Conservation (phyloP, 1,140 invertebrate species). For the Leptinotarsa lineolata region DNA sequence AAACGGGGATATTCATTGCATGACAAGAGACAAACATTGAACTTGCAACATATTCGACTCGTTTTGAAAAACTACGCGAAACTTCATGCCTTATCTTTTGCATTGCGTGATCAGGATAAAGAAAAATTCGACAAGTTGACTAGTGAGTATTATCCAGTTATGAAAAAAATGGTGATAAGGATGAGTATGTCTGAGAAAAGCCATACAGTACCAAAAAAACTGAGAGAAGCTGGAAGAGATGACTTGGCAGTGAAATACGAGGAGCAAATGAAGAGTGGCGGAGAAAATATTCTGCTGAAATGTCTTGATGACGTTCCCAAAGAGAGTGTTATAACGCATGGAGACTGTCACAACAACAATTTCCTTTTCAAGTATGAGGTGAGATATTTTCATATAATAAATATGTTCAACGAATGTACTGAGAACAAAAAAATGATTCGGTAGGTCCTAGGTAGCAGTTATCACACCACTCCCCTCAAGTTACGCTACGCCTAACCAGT, state of each 20-base stretch:
- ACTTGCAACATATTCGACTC: conserved; percentile 53
- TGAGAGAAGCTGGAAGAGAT: neutral
- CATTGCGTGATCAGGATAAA: conserved; percentile 54
- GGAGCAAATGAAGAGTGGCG: neutral
- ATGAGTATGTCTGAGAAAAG: neutral
- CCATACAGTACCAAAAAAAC: neutral
- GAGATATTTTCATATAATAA: neutral
- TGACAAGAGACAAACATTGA: conserved; percentile 55
- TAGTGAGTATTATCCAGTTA: neutral
- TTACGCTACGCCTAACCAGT: too few relatives aligned
- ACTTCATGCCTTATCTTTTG: conserved; percentile 60
- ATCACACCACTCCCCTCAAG: too few relatives aligned
- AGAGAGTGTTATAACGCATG: neutral
- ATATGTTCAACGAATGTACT: neutral
- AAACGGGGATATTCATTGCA: conserved; percentile 54
- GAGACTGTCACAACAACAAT: conserved; percentile 18
- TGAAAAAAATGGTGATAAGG: neutral
- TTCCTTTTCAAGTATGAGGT: conserved; percentile 18
- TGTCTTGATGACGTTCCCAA: neutral
- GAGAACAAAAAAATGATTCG: too few relatives aligned
- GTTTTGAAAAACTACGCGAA: conserved; percentile 59
- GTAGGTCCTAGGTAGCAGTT: too few relatives aligned
- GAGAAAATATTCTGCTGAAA: neutral
- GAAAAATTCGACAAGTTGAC: conserved; percentile 30
- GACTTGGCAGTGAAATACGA: conserved; percentile 16